Conservation (phyloP, 2,113 vertebrate genomes). For the Lasiurus borealis region DNA sequence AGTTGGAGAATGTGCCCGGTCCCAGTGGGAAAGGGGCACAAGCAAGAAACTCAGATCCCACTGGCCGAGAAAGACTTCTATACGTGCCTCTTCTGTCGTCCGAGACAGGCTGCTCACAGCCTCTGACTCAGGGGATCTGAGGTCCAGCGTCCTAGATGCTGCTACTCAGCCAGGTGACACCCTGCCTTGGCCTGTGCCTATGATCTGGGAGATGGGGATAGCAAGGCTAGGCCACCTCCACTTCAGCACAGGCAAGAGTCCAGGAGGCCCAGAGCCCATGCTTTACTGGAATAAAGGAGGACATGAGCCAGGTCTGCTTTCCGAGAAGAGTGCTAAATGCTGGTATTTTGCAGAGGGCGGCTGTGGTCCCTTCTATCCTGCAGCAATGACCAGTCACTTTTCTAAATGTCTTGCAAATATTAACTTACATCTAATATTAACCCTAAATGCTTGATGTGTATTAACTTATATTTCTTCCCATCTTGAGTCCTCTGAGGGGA, state of each 20-base stretch:
- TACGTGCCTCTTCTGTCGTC: not conserved
- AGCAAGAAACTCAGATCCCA: not conserved
- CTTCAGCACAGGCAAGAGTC: not conserved
- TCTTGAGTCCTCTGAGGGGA: not conserved
- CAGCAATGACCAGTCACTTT: not conserved
- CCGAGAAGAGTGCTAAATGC: no score
- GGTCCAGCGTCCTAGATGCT: not conserved
- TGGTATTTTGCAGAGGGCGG: not conserved
- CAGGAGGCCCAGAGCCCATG: not conserved
- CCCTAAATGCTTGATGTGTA: fast-evolving
- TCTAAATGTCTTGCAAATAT: not conserved
- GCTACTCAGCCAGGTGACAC: not conserved
- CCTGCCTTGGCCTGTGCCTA: not conserved
- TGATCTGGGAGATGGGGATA: not conserved
- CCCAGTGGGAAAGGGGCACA: fast-evolving
- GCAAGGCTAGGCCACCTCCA: not conserved
- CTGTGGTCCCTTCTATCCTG: not conserved
- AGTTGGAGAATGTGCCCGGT: not conserved
- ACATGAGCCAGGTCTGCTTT: not conserved
- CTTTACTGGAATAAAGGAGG: not conserved
- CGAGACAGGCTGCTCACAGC: not conserved
- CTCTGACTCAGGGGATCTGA: not conserved
- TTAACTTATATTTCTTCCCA: not conserved
- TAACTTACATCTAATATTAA: not conserved
- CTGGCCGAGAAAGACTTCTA: not conserved